Conservation (phyloP, 2,113 vertebrate species). For the Ptychochromis oligacanthus region DNA sequence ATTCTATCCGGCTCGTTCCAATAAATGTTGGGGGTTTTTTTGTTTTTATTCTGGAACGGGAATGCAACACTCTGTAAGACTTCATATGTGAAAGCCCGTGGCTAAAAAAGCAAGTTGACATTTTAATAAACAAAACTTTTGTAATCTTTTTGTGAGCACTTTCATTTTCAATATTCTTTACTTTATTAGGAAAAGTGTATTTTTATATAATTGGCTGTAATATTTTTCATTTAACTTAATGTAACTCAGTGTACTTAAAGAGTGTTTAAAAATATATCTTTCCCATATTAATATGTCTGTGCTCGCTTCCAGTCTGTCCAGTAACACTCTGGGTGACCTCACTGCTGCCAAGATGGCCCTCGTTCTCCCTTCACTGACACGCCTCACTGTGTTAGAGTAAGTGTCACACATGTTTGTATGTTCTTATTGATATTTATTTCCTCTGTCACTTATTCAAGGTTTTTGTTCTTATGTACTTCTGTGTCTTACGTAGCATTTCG, state of each 20-base stretch:
- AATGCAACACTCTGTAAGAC: not conserved
- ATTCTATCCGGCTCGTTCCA: rapidly evolving
- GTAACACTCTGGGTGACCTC: constrained; percentile 78
- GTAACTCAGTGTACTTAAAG: not conserved
- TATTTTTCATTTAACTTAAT: not conserved
- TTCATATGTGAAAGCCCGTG: not conserved
- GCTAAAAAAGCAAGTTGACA: not conserved
- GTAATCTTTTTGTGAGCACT: not conserved
- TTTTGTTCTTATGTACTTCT: not conserved
- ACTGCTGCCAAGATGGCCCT: constrained; percentile 77
- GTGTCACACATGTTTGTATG: constrained; percentile 36
- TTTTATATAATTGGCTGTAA: not conserved
- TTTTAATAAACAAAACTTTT: not conserved
- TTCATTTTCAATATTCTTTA: not conserved
- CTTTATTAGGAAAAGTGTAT: not conserved
- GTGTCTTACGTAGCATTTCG: constrained; percentile 80
- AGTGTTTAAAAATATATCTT: not conserved
- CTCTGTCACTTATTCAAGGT: not conserved
- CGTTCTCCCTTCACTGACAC: constrained; percentile 69
- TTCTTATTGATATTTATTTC: not conserved
- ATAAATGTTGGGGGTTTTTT: no score
- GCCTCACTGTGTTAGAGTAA: constrained; percentile 84
- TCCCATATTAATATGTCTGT: not conserved
- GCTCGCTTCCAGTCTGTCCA: constrained; percentile 78
- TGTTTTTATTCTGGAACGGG: not conserved